A percentile compares a stretch with the other conserved stretches of the same genome.
Conservation (phyloP, 2,113 vertebrate species). For the Geothlypis trichas region DNA sequence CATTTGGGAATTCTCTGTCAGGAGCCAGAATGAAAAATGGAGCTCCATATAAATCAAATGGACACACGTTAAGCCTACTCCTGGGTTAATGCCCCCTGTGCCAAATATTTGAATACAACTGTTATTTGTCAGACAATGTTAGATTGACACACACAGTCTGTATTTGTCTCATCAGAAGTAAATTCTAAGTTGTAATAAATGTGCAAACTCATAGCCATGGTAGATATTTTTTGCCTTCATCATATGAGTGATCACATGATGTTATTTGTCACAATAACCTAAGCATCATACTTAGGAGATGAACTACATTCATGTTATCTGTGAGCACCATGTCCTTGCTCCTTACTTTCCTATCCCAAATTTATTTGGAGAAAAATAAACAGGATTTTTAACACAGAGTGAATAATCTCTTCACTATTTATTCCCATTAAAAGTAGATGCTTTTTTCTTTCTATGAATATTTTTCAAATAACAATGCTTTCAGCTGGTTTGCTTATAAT, state of each 20-base stretch:
- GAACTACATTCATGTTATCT: neutral
- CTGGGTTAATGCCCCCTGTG: neutral
- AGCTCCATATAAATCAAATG: neutral
- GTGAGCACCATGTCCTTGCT: neutral
- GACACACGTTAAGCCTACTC: neutral
- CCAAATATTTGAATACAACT: neutral
- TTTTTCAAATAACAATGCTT: slow-evolving; percentile 19
- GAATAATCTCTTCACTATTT: slow-evolving; percentile 16
- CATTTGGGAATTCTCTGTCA: neutral
- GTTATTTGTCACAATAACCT: neutral
- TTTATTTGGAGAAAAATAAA: neutral
- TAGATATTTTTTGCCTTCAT: neutral
- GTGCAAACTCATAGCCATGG: neutral
- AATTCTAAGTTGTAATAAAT: neutral
- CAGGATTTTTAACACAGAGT: neutral
- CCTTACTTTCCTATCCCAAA: neutral
- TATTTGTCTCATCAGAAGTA: neutral
- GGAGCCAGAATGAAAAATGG: neutral
- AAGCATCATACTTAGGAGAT: neutral
- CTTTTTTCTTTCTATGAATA: neutral
- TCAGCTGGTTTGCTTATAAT: neutral
- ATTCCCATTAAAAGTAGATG: slow-evolving; percentile 2
- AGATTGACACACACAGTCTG: neutral
- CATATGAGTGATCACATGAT: neutral
- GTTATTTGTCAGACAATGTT: neutral